A percentile compares a stretch with the other conserved stretches of the same genome.
Evolutionary conservation across 2,113 vertebrate genomes (phyloP).

Genomic region (Phalacrocorax pelagicus): DNA sequence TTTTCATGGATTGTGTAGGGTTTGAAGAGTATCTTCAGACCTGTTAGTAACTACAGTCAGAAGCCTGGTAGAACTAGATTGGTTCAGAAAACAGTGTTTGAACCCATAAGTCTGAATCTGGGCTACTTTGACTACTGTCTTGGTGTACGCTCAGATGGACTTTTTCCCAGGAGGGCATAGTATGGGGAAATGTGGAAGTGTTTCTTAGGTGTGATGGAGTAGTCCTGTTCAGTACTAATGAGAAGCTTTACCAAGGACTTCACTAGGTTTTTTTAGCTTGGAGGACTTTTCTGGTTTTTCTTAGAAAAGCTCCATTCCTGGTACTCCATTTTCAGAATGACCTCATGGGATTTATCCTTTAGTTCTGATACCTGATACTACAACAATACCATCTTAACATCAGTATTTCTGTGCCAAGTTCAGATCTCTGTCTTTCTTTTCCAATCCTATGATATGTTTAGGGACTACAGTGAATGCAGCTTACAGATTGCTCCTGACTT

Average conservation of each 20-base stretch:
- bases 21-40: neutral
- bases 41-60: neutral
- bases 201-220: neutral
- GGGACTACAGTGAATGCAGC: neutral
- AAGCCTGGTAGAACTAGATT: neutral
- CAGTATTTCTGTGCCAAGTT: neutral
- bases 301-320: neutral
- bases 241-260: neutral
- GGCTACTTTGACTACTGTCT: neutral
- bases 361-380: neutral
- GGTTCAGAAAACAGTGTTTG: neutral
- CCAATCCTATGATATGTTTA: neutral
- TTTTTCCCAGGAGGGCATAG: neutral
- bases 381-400: neutral
- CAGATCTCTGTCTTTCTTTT: neutral
- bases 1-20: neutral
- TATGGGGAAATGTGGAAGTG: neutral
- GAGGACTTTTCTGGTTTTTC: neutral
- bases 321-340: neutral
- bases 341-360: neutral
- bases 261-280: neutral
- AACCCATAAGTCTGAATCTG: neutral
- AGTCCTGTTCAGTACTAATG: neutral
- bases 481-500: neutral
- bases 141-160: neutral